A percentile compares a stretch with the other conserved stretches of the same genome.
These are phyloP conservation scores for Homarus gammarus DNA, from an alignment of 2,888 invertebrate genomes.

Conservation along the genomic window DNA sequence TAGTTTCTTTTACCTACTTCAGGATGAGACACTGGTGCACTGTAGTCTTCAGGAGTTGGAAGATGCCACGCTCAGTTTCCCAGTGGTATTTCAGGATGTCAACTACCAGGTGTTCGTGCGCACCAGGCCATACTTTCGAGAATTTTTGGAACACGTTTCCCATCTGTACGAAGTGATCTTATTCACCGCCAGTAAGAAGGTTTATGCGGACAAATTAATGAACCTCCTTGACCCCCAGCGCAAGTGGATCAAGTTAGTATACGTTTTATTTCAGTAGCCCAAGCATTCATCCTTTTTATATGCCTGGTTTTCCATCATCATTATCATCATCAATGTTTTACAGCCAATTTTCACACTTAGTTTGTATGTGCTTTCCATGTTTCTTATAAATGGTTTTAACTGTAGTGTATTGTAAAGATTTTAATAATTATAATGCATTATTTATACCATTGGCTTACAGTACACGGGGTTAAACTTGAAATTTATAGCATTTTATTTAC, in stretches of 20 bases:
- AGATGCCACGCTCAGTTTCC: conserved; percentile 95
- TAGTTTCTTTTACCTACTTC: conserved; percentile 76
- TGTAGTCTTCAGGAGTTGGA: conserved; percentile 94
- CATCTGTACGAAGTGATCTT: conserved; percentile 94
- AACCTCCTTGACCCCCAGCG: conserved; percentile 94
- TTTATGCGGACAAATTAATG: conserved; percentile 95
- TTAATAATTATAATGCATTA: no score
- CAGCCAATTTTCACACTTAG: no score
- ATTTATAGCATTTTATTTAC: no score
- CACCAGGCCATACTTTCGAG: conserved; percentile 93
- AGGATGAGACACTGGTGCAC: conserved; percentile 97
- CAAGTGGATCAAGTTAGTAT: conserved; percentile 89
- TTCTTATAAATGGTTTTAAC: no score
- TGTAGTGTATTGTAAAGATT: no score
- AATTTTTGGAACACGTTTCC: conserved; percentile 93
- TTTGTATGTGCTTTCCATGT: no score
- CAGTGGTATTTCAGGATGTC: conserved; percentile 93
- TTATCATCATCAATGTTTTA: no score
- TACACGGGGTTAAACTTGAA: no score
- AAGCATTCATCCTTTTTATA: no score
- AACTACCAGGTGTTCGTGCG: conserved; percentile 91
- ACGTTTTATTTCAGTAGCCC: conserved; percentile 10
- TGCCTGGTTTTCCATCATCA: no score
- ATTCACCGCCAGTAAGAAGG: conserved; percentile 96
- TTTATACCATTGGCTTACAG: no score